Base-by-base conservation (phyloP, 2,888 invertebrate genomes). In the Autographa gamma region DNA sequence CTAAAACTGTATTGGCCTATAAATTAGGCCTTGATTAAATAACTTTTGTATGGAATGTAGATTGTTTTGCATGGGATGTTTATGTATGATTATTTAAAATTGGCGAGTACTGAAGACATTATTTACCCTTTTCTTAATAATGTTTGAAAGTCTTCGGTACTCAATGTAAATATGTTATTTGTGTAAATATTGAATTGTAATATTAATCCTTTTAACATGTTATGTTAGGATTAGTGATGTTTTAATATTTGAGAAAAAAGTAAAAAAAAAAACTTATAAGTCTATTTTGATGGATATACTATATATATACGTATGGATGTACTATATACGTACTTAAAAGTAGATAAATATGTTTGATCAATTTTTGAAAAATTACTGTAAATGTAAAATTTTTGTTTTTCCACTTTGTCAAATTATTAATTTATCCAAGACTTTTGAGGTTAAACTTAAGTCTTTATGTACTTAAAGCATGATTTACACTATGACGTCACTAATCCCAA, bases 21-120 rank as follows among this genome's bases (percentile, higher is more conserved):
- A 56, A 61, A 48, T 48, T 48, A 11, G 38, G 82, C 68, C 64
- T 81, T 25, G 52, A 59, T 38, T 38, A 2, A 38, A 11, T 38
- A 38, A 38, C 38, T 76, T 58, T 62, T 61, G 7, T 61, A 31
- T 58, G 43, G 54, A 43, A 38, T 34, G 69, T 74, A 75, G 68
- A 59, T 75, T 58, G 60, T 66, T 25, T 43, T 69, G 80, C 80
- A 80, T 80, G 80, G 31, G 34, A 54, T 48, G 1, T 56, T 74
- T 19, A 67, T 54, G 18, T 60, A 58, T n/a, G 9, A 66, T 16
- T 48, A 54, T 31, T 38, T 59, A 34, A 54, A 38, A 69, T 1
- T 54, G 43, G 66, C 70, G 66, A 68, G 66, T 72, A 52, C 63
- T 66, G 9, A 56, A 68, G 34, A 62, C 38, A 60, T 67, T 71